Base-by-base conservation (phyloP, 92 coral and sea anemone species). In the Parazoanthus darwini region DNA sequence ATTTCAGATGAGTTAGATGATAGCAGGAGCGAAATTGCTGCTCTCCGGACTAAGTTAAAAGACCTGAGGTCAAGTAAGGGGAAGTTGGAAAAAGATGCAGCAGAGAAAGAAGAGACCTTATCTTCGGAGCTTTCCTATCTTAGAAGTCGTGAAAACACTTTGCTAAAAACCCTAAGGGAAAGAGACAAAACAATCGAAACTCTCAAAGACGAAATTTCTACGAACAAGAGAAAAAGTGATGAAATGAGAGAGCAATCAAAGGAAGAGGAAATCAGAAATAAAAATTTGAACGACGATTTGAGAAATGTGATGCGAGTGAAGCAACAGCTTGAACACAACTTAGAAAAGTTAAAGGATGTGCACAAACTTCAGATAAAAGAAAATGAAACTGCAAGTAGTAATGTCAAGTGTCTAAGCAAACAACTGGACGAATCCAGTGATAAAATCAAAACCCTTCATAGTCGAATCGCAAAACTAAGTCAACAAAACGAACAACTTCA, bases 311-410 rank as follows among this genome's bases (percentile, higher is more conserved):
- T 86, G 56, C 77, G 9, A 35, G 81, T 33, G 22, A 81, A 76
- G 56, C 83, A 70, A 48, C 88, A 92, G 37, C 90, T 93, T 44
- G 90, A 83, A 82, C 89, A 90, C 66, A 77, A 88, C 29, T 66
- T 91, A 44, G 78, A 93, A 37, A 89, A 74, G 38, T 43, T 76
- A 29, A 79, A 59, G 23, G 93, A 91, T n/a, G 81, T 68, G 79
- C 88, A 87, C 54, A 46, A 75, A 63, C 76, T 66, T 77, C 81
- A 86, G 50, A 82, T 42, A 33, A 83, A 56, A 42, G 94, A 93
- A 44, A 94, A 89, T 2, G 96, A 95, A 80, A 78, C 77, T 6
- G 86, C 79, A 77, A 10, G 82, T 5, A 92, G 77, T 39, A 86
- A 91, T 54, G 75, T 80, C 18, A 82, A 91, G 43, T 86, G 88